Percentiles rank a stretch among this genome's conserved stretches.
phyloP scores from a whole-genome alignment of 2,888 invertebrate species.

The Dusona sp. region DNA sequence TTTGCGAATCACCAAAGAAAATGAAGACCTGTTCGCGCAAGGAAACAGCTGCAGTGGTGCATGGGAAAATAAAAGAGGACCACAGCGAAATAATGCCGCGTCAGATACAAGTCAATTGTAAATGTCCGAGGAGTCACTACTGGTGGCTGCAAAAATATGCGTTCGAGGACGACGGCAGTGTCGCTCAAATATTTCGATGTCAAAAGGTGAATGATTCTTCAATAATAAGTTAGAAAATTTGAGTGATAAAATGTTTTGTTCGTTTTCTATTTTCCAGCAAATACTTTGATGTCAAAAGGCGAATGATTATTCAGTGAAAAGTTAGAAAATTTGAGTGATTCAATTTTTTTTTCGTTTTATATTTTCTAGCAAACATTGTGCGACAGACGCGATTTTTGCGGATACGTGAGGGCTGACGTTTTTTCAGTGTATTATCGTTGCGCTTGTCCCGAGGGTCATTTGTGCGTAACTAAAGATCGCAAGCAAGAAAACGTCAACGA shows the following conservation, averaged over 20 bases:
- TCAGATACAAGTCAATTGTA: slow-evolving; percentile 85
- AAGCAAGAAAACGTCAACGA: slow-evolving; percentile 85
- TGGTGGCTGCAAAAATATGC: slow-evolving; percentile 85
- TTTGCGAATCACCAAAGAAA: slow-evolving; percentile 85
- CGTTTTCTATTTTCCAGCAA: slow-evolving; percentile 68
- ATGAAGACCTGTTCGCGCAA: slow-evolving; percentile 84
- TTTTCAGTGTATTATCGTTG: slow-evolving; percentile 88
- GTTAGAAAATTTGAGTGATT: background rate
- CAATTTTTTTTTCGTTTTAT: slow-evolving; percentile 22
- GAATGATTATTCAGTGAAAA: slow-evolving; percentile 13
- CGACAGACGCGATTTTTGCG: slow-evolving; percentile 87
- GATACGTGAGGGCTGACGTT: slow-evolving; percentile 87
- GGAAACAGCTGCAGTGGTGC: slow-evolving; percentile 84
- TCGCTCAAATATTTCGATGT: slow-evolving; percentile 85
- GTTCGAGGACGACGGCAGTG: slow-evolving; percentile 76
- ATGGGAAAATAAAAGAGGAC: slow-evolving; percentile 83
- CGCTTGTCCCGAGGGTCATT: slow-evolving; percentile 87
- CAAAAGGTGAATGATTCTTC: slow-evolving; percentile 75
- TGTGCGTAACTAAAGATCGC: slow-evolving; percentile 87
- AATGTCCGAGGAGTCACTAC: slow-evolving; percentile 85
- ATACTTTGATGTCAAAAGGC: slow-evolving; percentile 85
- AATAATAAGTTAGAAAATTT: background rate
- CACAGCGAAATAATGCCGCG: slow-evolving; percentile 84
- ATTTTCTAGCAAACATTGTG: slow-evolving; percentile 85
- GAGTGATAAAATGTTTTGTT: slow-evolving; percentile 10